Evolutionary conservation across 2,888 invertebrate genomes (phyloP).

Genomic region (Brachyopa scutellaris): DNA sequence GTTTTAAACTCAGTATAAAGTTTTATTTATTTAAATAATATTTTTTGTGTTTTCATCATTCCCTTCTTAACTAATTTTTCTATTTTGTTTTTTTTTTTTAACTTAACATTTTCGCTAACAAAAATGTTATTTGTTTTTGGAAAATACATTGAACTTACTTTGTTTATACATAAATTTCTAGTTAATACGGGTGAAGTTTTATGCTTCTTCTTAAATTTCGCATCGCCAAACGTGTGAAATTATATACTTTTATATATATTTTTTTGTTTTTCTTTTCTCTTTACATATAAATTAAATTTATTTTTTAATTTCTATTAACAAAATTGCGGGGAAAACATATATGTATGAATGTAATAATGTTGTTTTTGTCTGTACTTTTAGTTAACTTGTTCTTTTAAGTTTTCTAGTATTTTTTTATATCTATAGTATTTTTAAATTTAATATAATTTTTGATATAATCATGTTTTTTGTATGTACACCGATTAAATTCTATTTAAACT

Average conservation of each 20-base stretch:
- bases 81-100: neutral
- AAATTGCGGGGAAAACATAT: conserved; percentile 44
- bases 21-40: conserved; percentile 46
- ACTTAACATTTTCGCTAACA: conserved; percentile 21
- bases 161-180: conserved; percentile 30
- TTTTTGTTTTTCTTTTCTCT: conserved; percentile 70
- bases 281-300: conserved; percentile 74
- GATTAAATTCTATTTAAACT: conserved; percentile 76
- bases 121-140: conserved; percentile 27
- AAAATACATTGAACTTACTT: conserved; percentile 34
- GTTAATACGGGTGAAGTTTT: conserved; percentile 25
- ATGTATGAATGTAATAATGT: too few species aligned
- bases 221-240: conserved; percentile 46
- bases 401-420: conserved; percentile 72
- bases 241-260: too few species aligned
- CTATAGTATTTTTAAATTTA: conserved; percentile 37
- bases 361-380: conserved; percentile 31
- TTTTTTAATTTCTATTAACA: conserved; percentile 67
- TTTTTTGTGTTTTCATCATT: neutral
- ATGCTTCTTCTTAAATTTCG: conserved; percentile 28
- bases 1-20: conserved; percentile 53
- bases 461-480: conserved; percentile 75
- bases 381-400: conserved; percentile 59
- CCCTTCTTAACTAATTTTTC: conserved; percentile 7
- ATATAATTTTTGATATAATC: conserved; percentile 57